phyloP scores from a whole-genome alignment of 1,140 invertebrate species.

The Colletes latitarsis region DNA sequence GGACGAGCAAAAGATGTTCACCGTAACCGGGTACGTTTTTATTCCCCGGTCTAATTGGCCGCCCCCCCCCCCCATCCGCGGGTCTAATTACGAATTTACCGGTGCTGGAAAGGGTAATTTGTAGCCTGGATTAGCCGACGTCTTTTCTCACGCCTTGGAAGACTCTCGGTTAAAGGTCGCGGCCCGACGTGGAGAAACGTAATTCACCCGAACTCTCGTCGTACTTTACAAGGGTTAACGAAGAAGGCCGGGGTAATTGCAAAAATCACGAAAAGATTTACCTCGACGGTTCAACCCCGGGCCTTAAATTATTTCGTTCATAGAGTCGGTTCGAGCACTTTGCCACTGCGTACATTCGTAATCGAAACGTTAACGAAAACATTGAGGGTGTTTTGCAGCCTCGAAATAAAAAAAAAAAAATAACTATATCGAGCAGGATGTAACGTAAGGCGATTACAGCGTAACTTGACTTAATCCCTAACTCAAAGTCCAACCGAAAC shows the following conservation, averaged over 20 bases:
- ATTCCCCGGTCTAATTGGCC: neutral
- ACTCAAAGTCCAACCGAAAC: too few species aligned
- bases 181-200: conserved; percentile 1
- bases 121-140: conserved; percentile 44
- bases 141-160: conserved; percentile 35
- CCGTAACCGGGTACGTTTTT: neutral
- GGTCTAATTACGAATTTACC: conserved; percentile 42
- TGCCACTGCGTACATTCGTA: too few species aligned
- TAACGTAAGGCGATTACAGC: too few species aligned
- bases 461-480: too few species aligned
- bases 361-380: too few species aligned
- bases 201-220: conserved; percentile 40
- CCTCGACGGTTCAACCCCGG: neutral
- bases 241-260: conserved; percentile 21
- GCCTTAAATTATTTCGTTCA: neutral
- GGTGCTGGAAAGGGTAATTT: conserved; percentile 48
- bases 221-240: conserved; percentile 28
- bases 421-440: too few species aligned
- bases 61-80: neutral
- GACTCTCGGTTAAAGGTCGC: conserved; percentile 36
- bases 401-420: too few species aligned
- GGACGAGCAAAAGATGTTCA: neutral
- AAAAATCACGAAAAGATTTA: conserved; percentile 43
- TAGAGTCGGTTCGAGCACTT: too few species aligned
- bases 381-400: too few species aligned